Evolutionary conservation across 2,797 vertebrate species (phyloP).

Genomic region (Cuculus canorus): DNA sequence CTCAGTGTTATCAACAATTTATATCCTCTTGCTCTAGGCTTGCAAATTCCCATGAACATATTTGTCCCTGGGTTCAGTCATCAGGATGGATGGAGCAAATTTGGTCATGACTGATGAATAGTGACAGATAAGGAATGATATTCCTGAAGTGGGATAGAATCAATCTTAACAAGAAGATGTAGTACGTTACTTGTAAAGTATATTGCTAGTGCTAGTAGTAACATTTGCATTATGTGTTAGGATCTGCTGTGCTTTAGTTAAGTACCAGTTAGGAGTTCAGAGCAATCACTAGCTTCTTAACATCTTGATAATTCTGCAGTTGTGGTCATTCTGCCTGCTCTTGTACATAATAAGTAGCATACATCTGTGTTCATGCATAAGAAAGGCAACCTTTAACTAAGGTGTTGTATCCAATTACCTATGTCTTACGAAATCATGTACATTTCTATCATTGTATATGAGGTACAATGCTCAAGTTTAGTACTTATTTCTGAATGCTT

Average conservation of each 20-base stretch:
- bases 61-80: not conserved
- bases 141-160: not conserved
- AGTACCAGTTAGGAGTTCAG: not conserved
- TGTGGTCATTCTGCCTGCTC: not conserved
- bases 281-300: not conserved
- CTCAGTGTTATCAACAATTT: not conserved
- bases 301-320: not conserved
- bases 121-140: not conserved
- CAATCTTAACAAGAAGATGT: not conserved
- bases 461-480: not conserved
- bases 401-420: not conserved
- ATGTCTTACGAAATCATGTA: not conserved
- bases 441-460: not conserved
- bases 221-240: not conserved
- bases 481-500: not conserved
- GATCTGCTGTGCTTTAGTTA: not conserved
- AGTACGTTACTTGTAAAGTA: not conserved
- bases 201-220: not conserved
- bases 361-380: accelerated
- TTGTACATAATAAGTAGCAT: accelerated
- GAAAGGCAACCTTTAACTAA: not conserved
- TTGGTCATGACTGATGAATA: not conserved
- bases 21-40: not conserved
- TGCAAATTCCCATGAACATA: not conserved
- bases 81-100: not conserved